Percentiles rank a stretch among this genome's conserved stretches.
These are phyloP conservation scores for Heliornis fulica DNA, from an alignment of 2,113 vertebrate species.

Conservation along the genomic window DNA sequence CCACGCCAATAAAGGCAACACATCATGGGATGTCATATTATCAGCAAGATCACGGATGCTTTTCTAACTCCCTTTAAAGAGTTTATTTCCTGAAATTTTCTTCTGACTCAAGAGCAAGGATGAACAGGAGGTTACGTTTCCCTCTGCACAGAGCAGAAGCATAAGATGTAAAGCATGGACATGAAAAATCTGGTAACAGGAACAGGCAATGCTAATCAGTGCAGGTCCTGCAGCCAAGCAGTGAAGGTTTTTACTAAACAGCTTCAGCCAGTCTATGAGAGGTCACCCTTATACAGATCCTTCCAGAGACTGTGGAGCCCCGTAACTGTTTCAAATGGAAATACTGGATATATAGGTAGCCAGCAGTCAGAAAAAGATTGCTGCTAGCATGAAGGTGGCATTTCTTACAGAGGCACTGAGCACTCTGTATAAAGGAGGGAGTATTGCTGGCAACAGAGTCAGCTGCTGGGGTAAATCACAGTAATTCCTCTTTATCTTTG, in stretches of 20 bases:
- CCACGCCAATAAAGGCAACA: too few species aligned
- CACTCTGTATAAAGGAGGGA: neutral
- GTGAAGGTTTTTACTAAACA: neutral
- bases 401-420: neutral
- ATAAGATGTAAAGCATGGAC: neutral
- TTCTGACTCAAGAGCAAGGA: neutral
- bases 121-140: neutral
- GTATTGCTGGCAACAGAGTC: neutral
- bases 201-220: neutral
- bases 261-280: neutral
- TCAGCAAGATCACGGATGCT: neutral
- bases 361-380: neutral
- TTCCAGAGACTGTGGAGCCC: neutral
- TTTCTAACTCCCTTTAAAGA: neutral
- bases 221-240: neutral
- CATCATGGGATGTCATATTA: neutral
- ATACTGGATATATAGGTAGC: neutral
- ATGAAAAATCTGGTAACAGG: neutral
- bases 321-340: neutral
- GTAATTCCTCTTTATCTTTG: neutral
- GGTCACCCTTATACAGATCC: neutral
- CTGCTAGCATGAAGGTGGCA: neutral
- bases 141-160: neutral
- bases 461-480: neutral
- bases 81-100: neutral